A percentile compares a stretch with the other conserved stretches of the same genome.
Conservation (phyloP, 1,140 invertebrate species). For the Cecropterus lyciades region DNA sequence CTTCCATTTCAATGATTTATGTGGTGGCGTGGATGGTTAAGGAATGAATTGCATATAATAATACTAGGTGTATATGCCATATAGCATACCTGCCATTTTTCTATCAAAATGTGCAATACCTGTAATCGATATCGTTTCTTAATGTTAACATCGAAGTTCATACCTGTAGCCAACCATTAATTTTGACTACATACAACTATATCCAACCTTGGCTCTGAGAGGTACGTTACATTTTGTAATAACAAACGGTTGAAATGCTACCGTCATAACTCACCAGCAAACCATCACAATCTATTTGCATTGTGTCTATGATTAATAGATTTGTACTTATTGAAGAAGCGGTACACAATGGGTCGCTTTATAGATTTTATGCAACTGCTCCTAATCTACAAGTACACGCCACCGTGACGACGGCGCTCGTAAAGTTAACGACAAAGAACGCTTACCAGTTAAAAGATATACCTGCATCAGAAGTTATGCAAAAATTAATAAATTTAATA, state of each 20-base stretch:
- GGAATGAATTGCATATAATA: too few relatives aligned
- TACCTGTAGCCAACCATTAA: too few relatives aligned
- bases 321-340: not conserved
- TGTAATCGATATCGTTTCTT: too few relatives aligned
- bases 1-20: too few relatives aligned
- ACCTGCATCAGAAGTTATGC: not conserved
- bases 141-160: too few relatives aligned
- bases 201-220: not conserved
- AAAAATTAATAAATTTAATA: too few relatives aligned
- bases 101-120: too few relatives aligned
- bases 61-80: too few relatives aligned
- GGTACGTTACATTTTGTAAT: not conserved
- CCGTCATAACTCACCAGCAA: not conserved
- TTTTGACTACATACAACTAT: too few relatives aligned
- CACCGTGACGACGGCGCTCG: not conserved
- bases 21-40: too few relatives aligned
- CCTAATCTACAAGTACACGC: not conserved
- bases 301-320: not conserved
- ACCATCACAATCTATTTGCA: not conserved
- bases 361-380: not conserved
- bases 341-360: not conserved
- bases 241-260: not conserved
- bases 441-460: not conserved
- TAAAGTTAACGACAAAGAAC: not conserved
- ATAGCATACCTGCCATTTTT: too few relatives aligned